Base-by-base conservation (phyloP, 2,113 vertebrate species). In the Lasiurus borealis region DNA sequence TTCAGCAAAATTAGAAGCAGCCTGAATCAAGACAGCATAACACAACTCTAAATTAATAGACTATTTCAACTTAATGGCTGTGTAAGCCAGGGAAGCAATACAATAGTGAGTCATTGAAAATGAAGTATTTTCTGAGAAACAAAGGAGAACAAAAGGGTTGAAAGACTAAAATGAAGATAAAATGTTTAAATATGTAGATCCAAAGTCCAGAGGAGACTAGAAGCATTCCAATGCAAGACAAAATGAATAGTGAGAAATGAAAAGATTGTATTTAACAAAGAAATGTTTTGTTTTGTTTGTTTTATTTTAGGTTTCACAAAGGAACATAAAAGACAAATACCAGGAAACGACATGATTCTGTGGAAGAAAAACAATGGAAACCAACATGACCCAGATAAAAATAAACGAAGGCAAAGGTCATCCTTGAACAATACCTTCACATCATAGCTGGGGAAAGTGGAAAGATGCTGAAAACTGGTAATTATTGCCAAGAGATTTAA, bases 1-100 rank as follows among this genome's bases (percentile, higher is more conserved):
- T 92, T 95, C 83, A 95, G 92, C 54, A 94, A 94, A 94, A 96
- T 93, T 96, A 93, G 91, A 97, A 95, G 89, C 89, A 97, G 93
- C 46, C 87, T 94, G 34, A 95, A 84, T 36, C 46, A 90, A 92
- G 75, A 95, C 54, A 75, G 81, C 78, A 73, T 64, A 85, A 76
- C 77, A 91, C 75, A 92, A 81, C n/a, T 93, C 59, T 91, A 96
- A 95, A 95, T 93, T 93, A 94, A 95, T 68, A 93, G 84, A 88
- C 27, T 76, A 50, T 80, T 88, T 90, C 94, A 87, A 64, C 52
- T 94, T 92, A 92, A 94, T 75, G 59, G 48, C 84, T 82, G 7
- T 93, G 85, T 48, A 94, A 95, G 40, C 68, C 93, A 92, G 48
- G 77, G 84, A 95, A 90, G 62, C 12, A 95, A 40, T 54, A 86